Percentiles rank a stretch among this genome's conserved stretches.
Evolutionary conservation across 2,797 vertebrate species (phyloP).

Genomic region (Rhinoraja longicauda): DNA sequence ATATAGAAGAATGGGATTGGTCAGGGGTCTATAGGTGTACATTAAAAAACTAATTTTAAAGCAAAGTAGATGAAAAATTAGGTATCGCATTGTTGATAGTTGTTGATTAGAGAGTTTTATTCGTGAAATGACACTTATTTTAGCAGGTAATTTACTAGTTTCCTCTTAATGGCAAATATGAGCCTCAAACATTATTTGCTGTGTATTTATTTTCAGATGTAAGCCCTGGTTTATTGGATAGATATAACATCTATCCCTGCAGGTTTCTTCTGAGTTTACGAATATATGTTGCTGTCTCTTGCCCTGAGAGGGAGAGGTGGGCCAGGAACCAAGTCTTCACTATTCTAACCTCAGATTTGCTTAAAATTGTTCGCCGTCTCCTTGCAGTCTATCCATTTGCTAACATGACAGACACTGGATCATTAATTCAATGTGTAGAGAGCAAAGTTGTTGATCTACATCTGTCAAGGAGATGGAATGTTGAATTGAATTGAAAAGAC

Average conservation of each 20-base stretch:
- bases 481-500: neutral
- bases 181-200: neutral
- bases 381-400: neutral
- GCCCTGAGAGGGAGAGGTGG: neutral
- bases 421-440: neutral
- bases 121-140: too few species aligned
- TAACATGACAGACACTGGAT: neutral
- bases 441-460: neutral
- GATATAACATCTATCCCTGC: neutral
- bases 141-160: too few species aligned
- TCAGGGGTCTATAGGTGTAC: too few species aligned
- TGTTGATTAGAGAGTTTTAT: too few species aligned
- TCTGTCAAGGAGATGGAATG: neutral
- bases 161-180: too few species aligned
- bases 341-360: neutral
- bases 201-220: neutral
- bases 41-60: too few species aligned
- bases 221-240: neutral
- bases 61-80: too few species aligned
- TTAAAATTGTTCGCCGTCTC: neutral
- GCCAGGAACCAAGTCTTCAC: neutral
- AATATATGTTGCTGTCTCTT: neutral
- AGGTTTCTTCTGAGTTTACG: neutral
- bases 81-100: too few species aligned
- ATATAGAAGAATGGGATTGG: too few species aligned